Evolutionary conservation across 2,888 invertebrate genomes (phyloP).

Genomic region (Pteria penguin): DNA sequence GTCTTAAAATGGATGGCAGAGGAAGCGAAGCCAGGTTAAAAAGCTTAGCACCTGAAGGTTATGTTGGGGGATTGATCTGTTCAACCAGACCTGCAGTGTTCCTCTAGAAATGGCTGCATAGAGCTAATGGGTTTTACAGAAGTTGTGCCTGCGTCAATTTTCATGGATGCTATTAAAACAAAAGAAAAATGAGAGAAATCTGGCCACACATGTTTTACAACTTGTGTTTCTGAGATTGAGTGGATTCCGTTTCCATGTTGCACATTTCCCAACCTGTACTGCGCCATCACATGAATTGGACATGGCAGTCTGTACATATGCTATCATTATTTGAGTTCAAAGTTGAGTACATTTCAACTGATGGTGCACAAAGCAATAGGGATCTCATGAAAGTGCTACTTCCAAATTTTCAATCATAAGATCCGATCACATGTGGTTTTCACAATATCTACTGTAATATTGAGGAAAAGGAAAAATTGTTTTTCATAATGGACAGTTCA

Average conservation of each 20-base stretch:
- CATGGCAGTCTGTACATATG: conserved; percentile 24
- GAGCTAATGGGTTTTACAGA: conserved; percentile 22
- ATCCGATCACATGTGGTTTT: too few relatives aligned
- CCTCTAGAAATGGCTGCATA: too few relatives aligned
- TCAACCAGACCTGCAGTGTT: too few relatives aligned
- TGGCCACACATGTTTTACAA: conserved; percentile 12
- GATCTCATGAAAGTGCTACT: conserved; percentile 28
- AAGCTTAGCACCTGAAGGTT: conserved; percentile 39
- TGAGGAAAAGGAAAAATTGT: not conserved
- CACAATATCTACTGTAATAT: too few relatives aligned
- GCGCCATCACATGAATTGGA: conserved; percentile 15
- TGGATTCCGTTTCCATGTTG: conserved; percentile 10
- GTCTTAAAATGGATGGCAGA: conserved; percentile 51
- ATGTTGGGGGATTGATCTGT: conserved; percentile 52
- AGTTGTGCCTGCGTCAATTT: not conserved
- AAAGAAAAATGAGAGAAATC: not conserved
- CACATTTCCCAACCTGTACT: conserved; percentile 3
- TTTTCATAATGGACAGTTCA: conserved; percentile 37
- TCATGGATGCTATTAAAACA: not conserved
- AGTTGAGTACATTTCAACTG: conserved; percentile 27
- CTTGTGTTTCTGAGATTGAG: conserved; percentile 3
- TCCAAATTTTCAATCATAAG: not conserved
- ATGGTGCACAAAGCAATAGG: conserved; percentile 35
- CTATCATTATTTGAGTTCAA: conserved; percentile 31
- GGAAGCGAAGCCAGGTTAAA: conserved; percentile 34